Base-by-base conservation (phyloP, 2,113 vertebrate species). In the Haliaeetus leucogaster region DNA sequence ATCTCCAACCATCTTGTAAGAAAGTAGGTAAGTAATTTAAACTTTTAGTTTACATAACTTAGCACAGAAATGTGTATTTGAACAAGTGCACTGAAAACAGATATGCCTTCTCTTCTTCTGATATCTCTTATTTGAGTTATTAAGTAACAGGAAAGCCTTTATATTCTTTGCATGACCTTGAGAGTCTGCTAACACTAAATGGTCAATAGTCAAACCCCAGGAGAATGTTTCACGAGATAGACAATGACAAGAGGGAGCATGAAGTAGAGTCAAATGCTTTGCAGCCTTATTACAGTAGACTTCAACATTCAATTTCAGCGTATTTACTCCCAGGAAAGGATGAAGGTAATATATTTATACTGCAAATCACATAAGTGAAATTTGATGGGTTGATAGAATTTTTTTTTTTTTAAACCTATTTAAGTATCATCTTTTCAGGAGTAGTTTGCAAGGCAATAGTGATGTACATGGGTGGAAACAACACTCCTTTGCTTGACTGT, bases 1-100 rank as follows among this genome's bases (percentile, higher is more conserved):
- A 88, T 56, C 82, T 96, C 62, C 40, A 86, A 66, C 70, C 67
- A 94, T 80, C 80, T 81, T 7, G 32, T 97, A 89, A 95, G 95
- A 96, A 95, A 97, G 93, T 85, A 58, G 89, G 91, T 97, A 96
- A 97, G 92, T 92, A 86, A 95, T 97, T 98, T 96, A 95, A 97
- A 93, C 63, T 29, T 82, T 93, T 95, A 93, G 89, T 86, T 94
- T 74, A 96, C 68, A 97, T 81, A 96, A 96, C 87, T 95, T 97
- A 96, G 91, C 88, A 93, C 82, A 92, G 58, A 83, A 94, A 91
- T 50, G 55, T 91, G 58, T 94, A 63, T 91, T 90, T 93, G 86
- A 97, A 83, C 91, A 92, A 88, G 89, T 93, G 98, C 98, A 98
- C 98, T 98, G 98, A 98, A 98, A 98, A 97, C 98, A 98, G 98